phyloP scores from a whole-genome alignment of 2,888 invertebrate species.

The Eilema sororculum region DNA sequence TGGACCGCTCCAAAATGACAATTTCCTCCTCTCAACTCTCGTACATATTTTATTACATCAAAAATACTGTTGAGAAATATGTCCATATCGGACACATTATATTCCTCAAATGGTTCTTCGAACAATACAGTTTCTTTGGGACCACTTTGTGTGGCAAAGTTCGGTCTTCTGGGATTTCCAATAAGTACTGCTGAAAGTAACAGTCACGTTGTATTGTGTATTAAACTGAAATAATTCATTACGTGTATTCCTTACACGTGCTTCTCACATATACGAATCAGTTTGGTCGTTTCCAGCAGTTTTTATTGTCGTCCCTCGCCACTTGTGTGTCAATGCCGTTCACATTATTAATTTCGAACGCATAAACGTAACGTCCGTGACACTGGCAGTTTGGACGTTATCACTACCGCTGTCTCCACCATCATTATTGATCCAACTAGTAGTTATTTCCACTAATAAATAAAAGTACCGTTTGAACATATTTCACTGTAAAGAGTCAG shows the following conservation, averaged over 20 bases:
- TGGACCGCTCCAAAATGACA: slow-evolving; percentile 71
- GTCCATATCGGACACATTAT: neutral
- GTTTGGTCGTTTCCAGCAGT: slow-evolving; percentile 44
- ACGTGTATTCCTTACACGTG: slow-evolving; percentile 48
- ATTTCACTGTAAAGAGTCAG: slow-evolving; percentile 58
- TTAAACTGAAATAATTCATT: slow-evolving; percentile 57
- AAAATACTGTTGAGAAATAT: slow-evolving; percentile 43
- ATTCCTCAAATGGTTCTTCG: slow-evolving; percentile 40
- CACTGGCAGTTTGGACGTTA: slow-evolving; percentile 59
- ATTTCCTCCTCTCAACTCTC: slow-evolving; percentile 62
- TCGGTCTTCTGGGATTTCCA: slow-evolving; percentile 46
- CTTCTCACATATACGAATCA: slow-evolving; percentile 41
- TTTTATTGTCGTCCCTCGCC: slow-evolving; percentile 54
- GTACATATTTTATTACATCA: slow-evolving; percentile 32
- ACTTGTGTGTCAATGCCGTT: slow-evolving; percentile 59
- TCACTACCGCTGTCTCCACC: slow-evolving; percentile 50
- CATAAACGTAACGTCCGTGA: slow-evolving; percentile 57
- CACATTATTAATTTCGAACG: slow-evolving; percentile 56
- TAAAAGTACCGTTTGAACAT: slow-evolving; percentile 54
- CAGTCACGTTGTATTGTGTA: slow-evolving; percentile 47
- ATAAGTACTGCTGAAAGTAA: slow-evolving; percentile 36
- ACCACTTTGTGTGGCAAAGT: slow-evolving; percentile 42
- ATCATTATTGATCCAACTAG: slow-evolving; percentile 46
- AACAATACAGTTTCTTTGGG: slow-evolving; percentile 64
- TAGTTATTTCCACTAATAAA: slow-evolving; percentile 59